Evolutionary conservation across 2,797 vertebrate species (phyloP).

Genomic region (Hydrophis major): DNA sequence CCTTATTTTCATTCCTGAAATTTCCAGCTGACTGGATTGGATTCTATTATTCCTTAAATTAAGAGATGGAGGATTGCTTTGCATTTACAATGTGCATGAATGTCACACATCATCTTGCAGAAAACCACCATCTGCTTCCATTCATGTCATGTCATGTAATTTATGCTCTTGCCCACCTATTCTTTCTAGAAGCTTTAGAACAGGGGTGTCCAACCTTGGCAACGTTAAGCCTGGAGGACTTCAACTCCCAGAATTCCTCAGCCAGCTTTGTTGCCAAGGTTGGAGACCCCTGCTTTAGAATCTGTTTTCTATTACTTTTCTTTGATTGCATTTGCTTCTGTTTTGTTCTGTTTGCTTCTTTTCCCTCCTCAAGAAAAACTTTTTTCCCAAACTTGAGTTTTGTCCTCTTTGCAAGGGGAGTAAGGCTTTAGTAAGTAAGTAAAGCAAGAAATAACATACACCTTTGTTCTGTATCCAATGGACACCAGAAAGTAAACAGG

Average conservation of each 20-base stretch:
- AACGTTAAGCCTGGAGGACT: too few species aligned
- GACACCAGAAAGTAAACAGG: neutral
- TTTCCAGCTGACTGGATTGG: neutral
- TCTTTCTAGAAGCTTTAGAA: neutral
- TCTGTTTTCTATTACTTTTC: neutral
- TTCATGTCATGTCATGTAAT: neutral
- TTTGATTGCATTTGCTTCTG: neutral
- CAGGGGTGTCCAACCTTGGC: too few species aligned
- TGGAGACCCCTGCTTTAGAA: neutral
- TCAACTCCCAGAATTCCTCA: too few species aligned
- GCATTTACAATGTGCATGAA: neutral
- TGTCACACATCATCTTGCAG: neutral
- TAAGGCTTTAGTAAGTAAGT: neutral
- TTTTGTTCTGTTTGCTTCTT: neutral
- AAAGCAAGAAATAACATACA: neutral
- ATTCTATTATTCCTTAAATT: neutral
- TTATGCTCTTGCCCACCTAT: neutral
- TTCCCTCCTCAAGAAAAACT: neutral
- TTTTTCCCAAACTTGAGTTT: neutral
- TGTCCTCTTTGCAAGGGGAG: neutral
- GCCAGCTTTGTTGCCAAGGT: too few species aligned
- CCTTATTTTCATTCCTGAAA: neutral
- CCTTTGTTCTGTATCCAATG: neutral
- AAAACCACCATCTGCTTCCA: neutral
- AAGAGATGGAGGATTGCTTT: neutral